A percentile compares a stretch with the other conserved stretches of the same genome.
Evolutionary conservation across 1,140 invertebrate genomes (phyloP).

Genomic region (Neocloeon triangulifer): DNA sequence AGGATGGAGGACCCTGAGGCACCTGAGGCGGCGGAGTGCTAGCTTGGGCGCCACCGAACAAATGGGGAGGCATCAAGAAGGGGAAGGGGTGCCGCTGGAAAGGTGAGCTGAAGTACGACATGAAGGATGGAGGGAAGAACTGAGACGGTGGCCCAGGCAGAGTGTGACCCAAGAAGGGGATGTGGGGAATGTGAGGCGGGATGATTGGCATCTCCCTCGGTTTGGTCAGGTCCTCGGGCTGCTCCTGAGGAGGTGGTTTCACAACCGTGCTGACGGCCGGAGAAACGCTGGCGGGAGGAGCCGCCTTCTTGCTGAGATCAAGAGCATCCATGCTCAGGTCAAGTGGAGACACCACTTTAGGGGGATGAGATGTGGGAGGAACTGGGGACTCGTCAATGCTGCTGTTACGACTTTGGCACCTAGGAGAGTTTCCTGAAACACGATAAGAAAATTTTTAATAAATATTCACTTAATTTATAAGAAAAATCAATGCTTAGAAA

Average conservation of each 20-base stretch:
- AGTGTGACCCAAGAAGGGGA: background rate
- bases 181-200: constrained; percentile 5
- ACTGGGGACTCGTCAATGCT: too few relatives aligned
- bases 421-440: too few relatives aligned
- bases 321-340: constrained; percentile 66
- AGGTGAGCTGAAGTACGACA: constrained; percentile 11
- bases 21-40: constrained; percentile 27
- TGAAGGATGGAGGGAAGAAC: background rate
- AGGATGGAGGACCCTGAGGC: constrained; percentile 19
- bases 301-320: constrained; percentile 49
- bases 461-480: too few relatives aligned
- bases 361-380: too few relatives aligned
- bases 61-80: constrained; percentile 18
- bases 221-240: constrained; percentile 10
- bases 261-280: too few relatives aligned
- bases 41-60: constrained; percentile 31
- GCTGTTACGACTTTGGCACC: background rate
- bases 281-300: too few relatives aligned
- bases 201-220: background rate
- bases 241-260: too few relatives aligned
- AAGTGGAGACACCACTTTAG: constrained; percentile 40
- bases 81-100: constrained; percentile 16
- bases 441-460: too few relatives aligned
- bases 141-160: background rate
- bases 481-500: too few relatives aligned